Evolutionary conservation across 1,140 invertebrate species (phyloP).

Genomic region (Nilaparvata lugens): DNA sequence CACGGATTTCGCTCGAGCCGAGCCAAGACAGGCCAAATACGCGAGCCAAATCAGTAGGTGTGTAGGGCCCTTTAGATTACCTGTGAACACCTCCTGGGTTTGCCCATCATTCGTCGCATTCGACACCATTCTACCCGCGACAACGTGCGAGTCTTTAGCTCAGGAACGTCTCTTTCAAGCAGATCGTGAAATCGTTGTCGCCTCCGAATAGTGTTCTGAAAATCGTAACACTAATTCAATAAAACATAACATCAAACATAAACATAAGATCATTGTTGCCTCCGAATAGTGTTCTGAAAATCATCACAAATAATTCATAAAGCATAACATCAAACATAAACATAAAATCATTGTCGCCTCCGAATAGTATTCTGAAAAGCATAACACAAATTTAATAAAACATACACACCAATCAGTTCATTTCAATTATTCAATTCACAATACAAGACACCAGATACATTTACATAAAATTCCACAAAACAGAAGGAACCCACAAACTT

Average conservation of each 20-base stretch:
- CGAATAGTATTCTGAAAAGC: conserved; percentile 70
- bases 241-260: too few relatives aligned
- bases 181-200: conserved; percentile 95
- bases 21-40: too few relatives aligned
- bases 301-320: not conserved
- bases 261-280: conserved; percentile 96
- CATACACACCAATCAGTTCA: too few relatives aligned
- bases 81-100: conserved; percentile 85
- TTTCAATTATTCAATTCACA: too few relatives aligned
- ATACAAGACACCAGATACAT: too few relatives aligned
- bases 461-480: too few relatives aligned
- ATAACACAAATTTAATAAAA: not conserved
- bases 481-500: too few relatives aligned
- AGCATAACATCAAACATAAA: too few relatives aligned
- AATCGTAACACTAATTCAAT: not conserved
- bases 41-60: too few relatives aligned
- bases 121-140: conserved; percentile 92
- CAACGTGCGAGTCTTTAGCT: conserved; percentile 75
- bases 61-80: too few relatives aligned
- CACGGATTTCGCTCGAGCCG: too few relatives aligned
- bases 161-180: conserved; percentile 87
- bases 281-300: conserved; percentile 75
- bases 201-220: conserved; percentile 84
- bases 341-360: conserved; percentile 94
- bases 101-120: conserved; percentile 92